Conservation (phyloP, 2,888 invertebrate species). For the Cyclophora albipunctata region DNA sequence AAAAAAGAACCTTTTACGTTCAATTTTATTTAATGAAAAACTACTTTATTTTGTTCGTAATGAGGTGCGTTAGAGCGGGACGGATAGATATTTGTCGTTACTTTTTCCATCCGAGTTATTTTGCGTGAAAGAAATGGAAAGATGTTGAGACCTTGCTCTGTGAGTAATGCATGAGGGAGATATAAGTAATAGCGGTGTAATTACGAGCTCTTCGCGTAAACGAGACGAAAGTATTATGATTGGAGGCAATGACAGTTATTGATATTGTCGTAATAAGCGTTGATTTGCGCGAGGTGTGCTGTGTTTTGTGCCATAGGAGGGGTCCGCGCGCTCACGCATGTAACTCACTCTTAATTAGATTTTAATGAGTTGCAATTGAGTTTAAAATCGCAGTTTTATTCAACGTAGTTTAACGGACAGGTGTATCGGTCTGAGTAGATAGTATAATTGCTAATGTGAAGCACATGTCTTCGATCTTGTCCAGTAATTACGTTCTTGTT, state of each 20-base stretch:
- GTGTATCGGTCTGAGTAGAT: constrained; percentile 5
- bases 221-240: constrained; percentile 68
- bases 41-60: constrained; percentile 41
- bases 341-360: constrained; percentile 46
- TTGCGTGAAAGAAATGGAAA: constrained; percentile 62
- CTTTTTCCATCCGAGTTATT: constrained; percentile 37
- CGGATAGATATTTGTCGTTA: constrained; percentile 23
- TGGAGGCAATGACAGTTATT: constrained; percentile 68
- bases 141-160: constrained; percentile 42
- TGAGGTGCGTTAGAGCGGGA: constrained; percentile 42
- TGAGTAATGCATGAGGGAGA: constrained; percentile 68
- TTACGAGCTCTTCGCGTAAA: constrained; percentile 64
- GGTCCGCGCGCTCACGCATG: constrained; percentile 40
- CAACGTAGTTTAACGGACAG: constrained; percentile 5
- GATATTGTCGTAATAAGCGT: constrained; percentile 61
- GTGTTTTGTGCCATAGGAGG: constrained; percentile 38
- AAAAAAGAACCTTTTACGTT: constrained; percentile 42
- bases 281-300: constrained; percentile 43
- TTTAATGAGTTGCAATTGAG: constrained; percentile 53
- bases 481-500: constrained; percentile 10
- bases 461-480: not conserved
- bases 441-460: constrained; percentile 7
- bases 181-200: constrained; percentile 61
- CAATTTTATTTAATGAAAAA: constrained; percentile 28
- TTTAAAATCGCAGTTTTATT: constrained; percentile 27